Evolutionary conservation across 1,140 invertebrate genomes (phyloP).

Genomic region (Ganaspis sp.): DNA sequence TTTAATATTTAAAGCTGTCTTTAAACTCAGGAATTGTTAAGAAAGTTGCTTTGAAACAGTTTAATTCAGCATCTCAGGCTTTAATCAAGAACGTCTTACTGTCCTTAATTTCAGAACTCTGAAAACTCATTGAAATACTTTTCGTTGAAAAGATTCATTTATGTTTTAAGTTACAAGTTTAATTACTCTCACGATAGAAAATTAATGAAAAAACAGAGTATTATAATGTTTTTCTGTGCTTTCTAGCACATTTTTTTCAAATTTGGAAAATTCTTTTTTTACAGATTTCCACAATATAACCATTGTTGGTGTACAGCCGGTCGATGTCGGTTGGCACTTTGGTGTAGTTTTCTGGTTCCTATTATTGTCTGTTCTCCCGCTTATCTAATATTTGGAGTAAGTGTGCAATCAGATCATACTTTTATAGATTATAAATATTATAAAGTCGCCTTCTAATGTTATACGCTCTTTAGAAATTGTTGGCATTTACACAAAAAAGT

Average conservation of each 20-base stretch:
- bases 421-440: too few species aligned
- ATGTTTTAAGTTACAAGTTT: too few species aligned
- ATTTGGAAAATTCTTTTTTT: not conserved
- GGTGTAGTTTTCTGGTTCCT: conserved; percentile 84
- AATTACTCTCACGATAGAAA: too few species aligned
- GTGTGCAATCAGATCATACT: too few species aligned
- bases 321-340: conserved; percentile 85
- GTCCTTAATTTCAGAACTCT: not conserved
- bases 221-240: not conserved
- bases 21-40: not conserved
- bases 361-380: conserved; percentile 88
- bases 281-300: conserved; percentile 80
- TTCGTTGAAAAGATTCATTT: not conserved
- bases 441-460: too few species aligned
- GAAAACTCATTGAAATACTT: not conserved
- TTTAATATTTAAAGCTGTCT: not conserved
- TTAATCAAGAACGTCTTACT: not conserved
- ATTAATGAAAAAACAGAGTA: too few species aligned
- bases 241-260: not conserved
- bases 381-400: conserved; percentile 81
- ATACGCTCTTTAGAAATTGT: too few species aligned
- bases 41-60: not conserved
- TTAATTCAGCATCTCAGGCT: not conserved
- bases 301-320: conserved; percentile 81
- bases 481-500: too few species aligned